These are phyloP conservation scores for Cheilosia soror DNA, from an alignment of 2,888 invertebrate species.

Conservation along the genomic window DNA sequence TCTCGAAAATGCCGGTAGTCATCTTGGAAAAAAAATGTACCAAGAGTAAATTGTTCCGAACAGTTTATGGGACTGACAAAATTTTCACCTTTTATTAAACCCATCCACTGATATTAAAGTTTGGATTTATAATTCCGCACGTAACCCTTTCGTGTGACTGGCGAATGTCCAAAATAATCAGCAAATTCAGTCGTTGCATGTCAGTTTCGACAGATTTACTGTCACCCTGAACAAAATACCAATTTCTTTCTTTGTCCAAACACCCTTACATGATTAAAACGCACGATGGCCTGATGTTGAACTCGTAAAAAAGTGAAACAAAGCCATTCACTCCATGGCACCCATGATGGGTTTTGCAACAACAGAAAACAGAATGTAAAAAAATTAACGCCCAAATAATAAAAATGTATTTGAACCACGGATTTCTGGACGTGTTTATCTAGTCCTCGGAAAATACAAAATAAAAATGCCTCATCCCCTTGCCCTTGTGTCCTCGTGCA, in stretches of 20 bases:
- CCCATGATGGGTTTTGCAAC: neutral
- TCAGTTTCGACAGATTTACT: neutral
- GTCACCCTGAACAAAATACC: conserved; percentile 2
- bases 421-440: conserved; percentile 71
- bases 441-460: conserved; percentile 43
- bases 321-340: neutral
- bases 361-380: conserved; percentile 35
- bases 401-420: conserved; percentile 58
- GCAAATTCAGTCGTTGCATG: neutral
- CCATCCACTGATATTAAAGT: too few species aligned
- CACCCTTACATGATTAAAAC: neutral
- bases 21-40: too few species aligned
- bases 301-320: neutral
- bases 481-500: neutral
- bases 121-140: too few species aligned
- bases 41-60: too few species aligned
- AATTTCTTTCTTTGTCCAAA: conserved; percentile 1
- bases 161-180: neutral
- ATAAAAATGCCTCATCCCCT: conserved; percentile 1
- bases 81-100: too few species aligned
- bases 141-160: too few species aligned
- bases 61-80: too few species aligned
- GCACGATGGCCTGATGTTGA: neutral
- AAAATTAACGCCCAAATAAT: conserved; percentile 62
- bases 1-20: too few species aligned